phyloP scores from a whole-genome alignment of 2,113 vertebrate genomes.

The Macquaria australasica region DNA sequence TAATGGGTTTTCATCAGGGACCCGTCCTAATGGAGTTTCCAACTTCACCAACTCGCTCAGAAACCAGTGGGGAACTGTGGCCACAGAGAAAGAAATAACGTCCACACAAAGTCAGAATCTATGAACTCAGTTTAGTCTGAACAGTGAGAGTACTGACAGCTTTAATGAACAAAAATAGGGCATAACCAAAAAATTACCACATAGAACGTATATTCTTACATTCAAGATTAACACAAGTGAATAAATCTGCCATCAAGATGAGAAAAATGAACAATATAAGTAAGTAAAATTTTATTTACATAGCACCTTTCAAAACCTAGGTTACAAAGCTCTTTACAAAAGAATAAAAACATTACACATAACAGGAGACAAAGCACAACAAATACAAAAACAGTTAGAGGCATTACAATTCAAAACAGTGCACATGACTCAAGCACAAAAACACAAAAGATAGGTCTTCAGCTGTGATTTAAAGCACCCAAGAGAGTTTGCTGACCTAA shows the following conservation, averaged over 20 bases:
- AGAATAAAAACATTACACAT: too few relatives aligned
- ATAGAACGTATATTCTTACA: background rate
- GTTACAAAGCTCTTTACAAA: too few relatives aligned
- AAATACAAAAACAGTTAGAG: too few relatives aligned
- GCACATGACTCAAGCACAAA: too few relatives aligned
- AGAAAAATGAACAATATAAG: background rate
- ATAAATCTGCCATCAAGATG: background rate
- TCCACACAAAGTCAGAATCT: conserved; percentile 50
- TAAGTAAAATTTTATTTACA: too few relatives aligned
- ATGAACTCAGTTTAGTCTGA: conserved; percentile 57
- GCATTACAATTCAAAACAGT: too few relatives aligned
- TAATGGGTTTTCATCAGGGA: conserved; percentile 78
- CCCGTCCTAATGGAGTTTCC: conserved; percentile 73
- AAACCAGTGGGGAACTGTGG: conserved; percentile 44
- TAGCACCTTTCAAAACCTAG: too few relatives aligned
- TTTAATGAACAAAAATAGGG: conserved; percentile 23
- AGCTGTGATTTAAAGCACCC: too few relatives aligned
- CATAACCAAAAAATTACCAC: background rate
- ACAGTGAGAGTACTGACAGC: conserved; percentile 15
- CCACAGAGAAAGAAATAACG: conserved; percentile 57
- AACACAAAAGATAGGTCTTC: too few relatives aligned
- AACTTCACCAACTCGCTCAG: conserved; percentile 57
- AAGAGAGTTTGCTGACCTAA: too few relatives aligned
- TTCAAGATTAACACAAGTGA: background rate
- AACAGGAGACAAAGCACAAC: too few relatives aligned